Base-by-base conservation (phyloP, 2,797 vertebrate genomes). In the Mormyrus hasselquistii region DNA sequence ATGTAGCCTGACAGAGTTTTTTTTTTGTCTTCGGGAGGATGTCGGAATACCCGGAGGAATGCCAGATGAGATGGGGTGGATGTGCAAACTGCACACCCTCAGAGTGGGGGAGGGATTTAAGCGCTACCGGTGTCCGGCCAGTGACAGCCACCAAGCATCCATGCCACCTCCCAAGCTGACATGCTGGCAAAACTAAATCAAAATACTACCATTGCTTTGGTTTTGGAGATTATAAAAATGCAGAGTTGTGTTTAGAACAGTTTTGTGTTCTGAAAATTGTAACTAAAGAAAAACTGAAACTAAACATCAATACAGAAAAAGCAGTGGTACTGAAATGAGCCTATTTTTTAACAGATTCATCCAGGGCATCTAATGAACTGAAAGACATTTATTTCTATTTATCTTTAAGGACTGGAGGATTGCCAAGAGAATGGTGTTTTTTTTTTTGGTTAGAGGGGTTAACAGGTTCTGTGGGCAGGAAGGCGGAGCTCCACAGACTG, bases 301-400 rank as follows among this genome's bases (percentile, higher is more conserved):
- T 76, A 41, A 76, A 3, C 12, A 76, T 73, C 4, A 38, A 38
- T 34, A 76, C 34, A 38, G 25, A 38, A 73, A 73, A 73, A 0
- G 5, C 12, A 0, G 5, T 29, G 22, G 34, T 19, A 16, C 69
- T 76, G 34, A 76, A 41, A 76, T 41, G 3, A 38, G 10, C 69
- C 69, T 38, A 19, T 55, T 76, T 76, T 76, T 76, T 34, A 41
- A 38, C 29, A 38, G 69, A 76, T 76, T 76, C 14, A 16, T 76
- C 69, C 2, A 4, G 69, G 69, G 69, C 34, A 16, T 94, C 92
- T 89, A 91, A 93, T 91, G 93, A 92, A 91, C 0, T 47, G 84
- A 88, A 41, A 8, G 3, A 50, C 9, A 52, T 84, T 84, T 22
- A 84, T 84, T 49, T 84, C 82, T 47, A 84, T 84, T 49, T 84